Percentiles rank a stretch among this genome's conserved stretches.
Evolutionary conservation across 2,888 invertebrate genomes (phyloP).

Genomic region (Venusia cambrica): DNA sequence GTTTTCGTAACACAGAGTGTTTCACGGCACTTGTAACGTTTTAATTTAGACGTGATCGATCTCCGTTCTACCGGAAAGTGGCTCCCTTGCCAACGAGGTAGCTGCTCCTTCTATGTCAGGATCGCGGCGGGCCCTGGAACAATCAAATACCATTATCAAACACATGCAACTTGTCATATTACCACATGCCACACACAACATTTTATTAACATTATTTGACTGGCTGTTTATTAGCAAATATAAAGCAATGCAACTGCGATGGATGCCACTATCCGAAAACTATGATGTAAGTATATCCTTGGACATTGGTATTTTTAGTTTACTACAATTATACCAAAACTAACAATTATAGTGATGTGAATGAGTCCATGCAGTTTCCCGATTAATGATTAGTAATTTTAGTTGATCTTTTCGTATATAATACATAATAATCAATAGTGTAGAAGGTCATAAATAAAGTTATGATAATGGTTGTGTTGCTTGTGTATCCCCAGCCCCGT

Average conservation of each 20-base stretch:
- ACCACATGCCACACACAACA: neutral
- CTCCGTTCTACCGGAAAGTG: constrained; percentile 59
- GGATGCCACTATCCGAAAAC: constrained; percentile 7
- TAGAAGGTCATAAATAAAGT: constrained; percentile 4
- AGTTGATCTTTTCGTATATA: no score
- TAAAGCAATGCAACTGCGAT: constrained; percentile 13
- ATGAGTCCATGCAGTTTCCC: no score
- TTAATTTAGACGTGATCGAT: constrained; percentile 60
- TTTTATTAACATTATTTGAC: no score
- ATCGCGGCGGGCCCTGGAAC: constrained; percentile 76
- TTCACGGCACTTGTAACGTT: constrained; percentile 66
- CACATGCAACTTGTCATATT: constrained; percentile 5
- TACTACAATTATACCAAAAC: no score
- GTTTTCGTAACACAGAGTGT: constrained; percentile 62
- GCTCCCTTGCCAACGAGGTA: constrained; percentile 65
- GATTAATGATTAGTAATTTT: no score
- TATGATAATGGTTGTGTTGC: constrained; percentile 4
- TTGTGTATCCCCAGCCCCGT: constrained; percentile 12
- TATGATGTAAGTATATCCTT: constrained; percentile 2
- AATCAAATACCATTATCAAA: constrained; percentile 35
- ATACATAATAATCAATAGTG: neutral
- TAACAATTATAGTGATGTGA: no score
- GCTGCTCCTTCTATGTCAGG: constrained; percentile 75
- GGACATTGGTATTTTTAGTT: neutral
- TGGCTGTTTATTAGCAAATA: constrained; percentile 4